Evolutionary conservation across 2,113 vertebrate species (phyloP).

Genomic region (Calypte anna): DNA sequence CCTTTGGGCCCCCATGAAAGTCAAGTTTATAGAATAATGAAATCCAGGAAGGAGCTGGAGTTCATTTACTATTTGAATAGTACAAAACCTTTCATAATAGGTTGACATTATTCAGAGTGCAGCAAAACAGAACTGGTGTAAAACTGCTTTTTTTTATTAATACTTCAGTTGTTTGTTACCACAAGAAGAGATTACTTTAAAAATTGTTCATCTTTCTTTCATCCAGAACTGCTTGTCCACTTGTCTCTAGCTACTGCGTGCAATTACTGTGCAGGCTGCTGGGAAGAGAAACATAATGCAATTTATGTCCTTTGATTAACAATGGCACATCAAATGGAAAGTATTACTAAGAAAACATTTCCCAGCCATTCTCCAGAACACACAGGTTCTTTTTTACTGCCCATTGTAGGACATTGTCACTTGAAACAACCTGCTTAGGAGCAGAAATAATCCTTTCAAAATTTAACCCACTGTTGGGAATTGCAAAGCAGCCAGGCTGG

Average conservation of each 20-base stretch:
- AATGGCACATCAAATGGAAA: background rate
- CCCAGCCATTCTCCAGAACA: background rate
- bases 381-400: background rate
- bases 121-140: background rate
- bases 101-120: background rate
- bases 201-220: conserved; percentile 25
- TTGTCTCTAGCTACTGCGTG: conserved; percentile 37
- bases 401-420: background rate
- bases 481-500: background rate
- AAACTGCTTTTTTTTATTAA: background rate
- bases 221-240: background rate
- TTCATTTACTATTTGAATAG: conserved; percentile 28
- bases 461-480: background rate
- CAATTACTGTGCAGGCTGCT: background rate
- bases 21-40: conserved; percentile 38
- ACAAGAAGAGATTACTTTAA: background rate
- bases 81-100: conserved; percentile 23
- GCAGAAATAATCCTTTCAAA: background rate
- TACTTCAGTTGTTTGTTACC: conserved; percentile 15
- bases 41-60: conserved; percentile 45
- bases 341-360: background rate
- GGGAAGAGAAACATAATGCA: background rate
- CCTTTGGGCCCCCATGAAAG: conserved; percentile 28
- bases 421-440: background rate
- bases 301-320: background rate